Conservation (phyloP, 2,797 vertebrate species). For the Gallinago nigripennis region DNA sequence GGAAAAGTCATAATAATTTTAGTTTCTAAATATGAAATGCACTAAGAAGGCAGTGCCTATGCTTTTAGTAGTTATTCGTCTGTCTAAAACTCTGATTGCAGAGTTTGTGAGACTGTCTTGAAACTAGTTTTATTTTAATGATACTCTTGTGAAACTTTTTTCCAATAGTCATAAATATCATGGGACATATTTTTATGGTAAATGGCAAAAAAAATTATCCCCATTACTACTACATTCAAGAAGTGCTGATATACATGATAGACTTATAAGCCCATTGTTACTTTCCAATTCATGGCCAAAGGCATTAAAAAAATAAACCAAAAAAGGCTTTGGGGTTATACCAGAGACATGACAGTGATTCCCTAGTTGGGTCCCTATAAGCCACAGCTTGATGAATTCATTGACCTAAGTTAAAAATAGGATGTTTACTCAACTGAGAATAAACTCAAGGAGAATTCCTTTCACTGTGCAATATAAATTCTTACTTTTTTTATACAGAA, state of each 20-base stretch:
- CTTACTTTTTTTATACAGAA: background rate
- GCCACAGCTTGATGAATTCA: background rate
- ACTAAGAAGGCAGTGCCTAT: background rate
- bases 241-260: background rate
- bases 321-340: background rate
- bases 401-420: background rate
- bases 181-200: background rate
- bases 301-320: background rate
- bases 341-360: background rate
- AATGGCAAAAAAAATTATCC: background rate
- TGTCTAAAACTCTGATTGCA: background rate
- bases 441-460: background rate
- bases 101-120: background rate
- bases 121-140: background rate
- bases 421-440: background rate
- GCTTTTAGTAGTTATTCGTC: background rate
- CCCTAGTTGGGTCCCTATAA: background rate
- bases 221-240: background rate
- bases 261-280: background rate
- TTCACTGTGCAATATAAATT: background rate
- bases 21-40: background rate
- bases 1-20: background rate
- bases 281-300: background rate
- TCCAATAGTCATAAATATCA: background rate
- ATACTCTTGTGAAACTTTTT: background rate